Conservation (phyloP, 2,888 invertebrate species). For the Tetrapedia diversipes region DNA sequence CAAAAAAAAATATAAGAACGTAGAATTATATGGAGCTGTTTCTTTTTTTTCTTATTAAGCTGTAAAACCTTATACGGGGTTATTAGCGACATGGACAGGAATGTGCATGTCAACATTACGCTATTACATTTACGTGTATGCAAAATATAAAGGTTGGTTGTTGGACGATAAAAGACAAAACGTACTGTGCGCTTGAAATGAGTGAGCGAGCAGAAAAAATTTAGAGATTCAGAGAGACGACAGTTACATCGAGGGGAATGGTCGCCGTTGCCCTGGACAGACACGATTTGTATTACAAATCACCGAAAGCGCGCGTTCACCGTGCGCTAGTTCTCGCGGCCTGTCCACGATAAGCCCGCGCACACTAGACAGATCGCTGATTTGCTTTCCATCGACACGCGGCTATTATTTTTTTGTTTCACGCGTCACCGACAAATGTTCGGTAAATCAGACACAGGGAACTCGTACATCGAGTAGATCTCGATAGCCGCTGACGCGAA, state of each 20-base stretch:
- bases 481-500: conserved; percentile 34
- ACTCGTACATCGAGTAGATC: conserved; percentile 12
- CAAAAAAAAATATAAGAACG: too few relatives aligned
- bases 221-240: too few relatives aligned
- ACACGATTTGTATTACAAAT: conserved; percentile 37
- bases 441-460: conserved; percentile 39
- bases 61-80: too few relatives aligned
- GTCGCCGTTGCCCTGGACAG: conserved; percentile 18
- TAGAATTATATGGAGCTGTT: too few relatives aligned
- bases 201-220: too few relatives aligned
- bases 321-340: conserved; percentile 7
- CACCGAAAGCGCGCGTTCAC: conserved; percentile 7
- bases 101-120: too few relatives aligned
- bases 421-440: conserved; percentile 32
- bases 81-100: too few relatives aligned
- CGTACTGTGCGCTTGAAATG: too few relatives aligned
- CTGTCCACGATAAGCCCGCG: neutral
- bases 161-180: too few relatives aligned
- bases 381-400: conserved; percentile 10
- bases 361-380: conserved; percentile 15
- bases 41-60: too few relatives aligned
- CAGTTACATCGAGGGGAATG: conserved; percentile 22
- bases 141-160: too few relatives aligned
- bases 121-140: too few relatives aligned
- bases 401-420: conserved; percentile 1